Base-by-base conservation (phyloP, 2,888 invertebrate species). In the Ophonus ardosiacus region DNA sequence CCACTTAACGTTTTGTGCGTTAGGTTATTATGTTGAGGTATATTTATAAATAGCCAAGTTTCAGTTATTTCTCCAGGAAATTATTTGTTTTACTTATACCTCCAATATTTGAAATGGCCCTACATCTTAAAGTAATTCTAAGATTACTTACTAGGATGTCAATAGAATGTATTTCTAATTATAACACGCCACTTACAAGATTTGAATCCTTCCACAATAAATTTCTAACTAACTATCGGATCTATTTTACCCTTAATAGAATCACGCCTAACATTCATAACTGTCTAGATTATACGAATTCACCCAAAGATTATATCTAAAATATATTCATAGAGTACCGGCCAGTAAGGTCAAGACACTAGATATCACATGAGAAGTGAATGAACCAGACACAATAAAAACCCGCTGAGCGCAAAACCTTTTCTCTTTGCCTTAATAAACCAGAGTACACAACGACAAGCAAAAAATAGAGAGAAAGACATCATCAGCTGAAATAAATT, bases 401-500 rank as follows among this genome's bases (percentile, higher is more conserved):
- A 21, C 7, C 13, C 13, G 3, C 21, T 18, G 63, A 21, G 18
- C 8, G 24, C 63, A 18, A 59, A 18, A 18, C 24, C 24, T 8
- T 21, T 63, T 21, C 24, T 63, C 18, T 63, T 63, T 24, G 10
- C 63, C 21, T 24, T 63, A 63, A 63, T 63, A 63, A 63, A 63
- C 63, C 24, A 13, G 13, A 21, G 63, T 21, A 24, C 18, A 21
- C 21, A 21, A 10, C 63, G 63, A 63, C 63, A 24, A 24, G 63
- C 59, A 81, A 63, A 61, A 80, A 81, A 43, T 15, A 59, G 61
- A 31, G 38, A 80, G 51, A 31, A 57, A 8, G 51, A 78, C 43
- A 24, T 13, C 21, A 18, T 63, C 63, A 24, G 56, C 31, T n/a
- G 80, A 17, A 81, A 81, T 63, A 81, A 81, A 81, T 38, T 81